Base-by-base conservation (phyloP, 2,797 vertebrate genomes). In the Lagodon rhomboides region DNA sequence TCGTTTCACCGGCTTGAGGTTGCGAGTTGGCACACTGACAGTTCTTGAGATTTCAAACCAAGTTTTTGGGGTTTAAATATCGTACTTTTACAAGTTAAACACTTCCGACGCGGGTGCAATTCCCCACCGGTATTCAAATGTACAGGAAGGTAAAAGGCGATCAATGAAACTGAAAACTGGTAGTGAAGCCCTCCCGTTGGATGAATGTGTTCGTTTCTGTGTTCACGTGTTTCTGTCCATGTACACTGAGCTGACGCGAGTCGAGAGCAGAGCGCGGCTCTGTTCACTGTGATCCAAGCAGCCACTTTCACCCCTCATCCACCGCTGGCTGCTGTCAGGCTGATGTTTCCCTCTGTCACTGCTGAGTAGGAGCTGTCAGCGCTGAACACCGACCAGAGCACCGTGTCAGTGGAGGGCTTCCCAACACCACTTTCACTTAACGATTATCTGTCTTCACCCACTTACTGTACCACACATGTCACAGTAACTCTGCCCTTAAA, bases 271-370 rank as follows among this genome's bases (percentile, higher is more conserved):
- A 69, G 34, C 43, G 10, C 6, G 6, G 43, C 2, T 75, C 63
- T 71, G 78, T 61, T 69, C 54, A 60, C 6, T 12, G 38, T 75
- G 25, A 75, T 69, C 55, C 75, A 47, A 44, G 27, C 70, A 73
- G 80, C 73, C 56, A 64, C 59, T 43, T 67, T 50, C 73, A 73
- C 30, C 78, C 74, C 65, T 47, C 78, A 55, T 66, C 59, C 76
- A 63, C 69, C 13, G 55, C 85, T 64, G 63, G 73, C 77, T 73
- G 70, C 78, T 82, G 78, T 63, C 80, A 76, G 55, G 51, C 73
- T n/a, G 56, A 47, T 71, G 82, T 38, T 82, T 82, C 59, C 41
- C 44, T 71, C 60, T 69, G 74, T 74, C 62, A 58, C 58, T 25
- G 3, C 59, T 49, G 50, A 65, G 62, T 58, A 63, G 44, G 18